phyloP scores from a whole-genome alignment of 2,888 invertebrate species.

The Eristalis pertinax region DNA sequence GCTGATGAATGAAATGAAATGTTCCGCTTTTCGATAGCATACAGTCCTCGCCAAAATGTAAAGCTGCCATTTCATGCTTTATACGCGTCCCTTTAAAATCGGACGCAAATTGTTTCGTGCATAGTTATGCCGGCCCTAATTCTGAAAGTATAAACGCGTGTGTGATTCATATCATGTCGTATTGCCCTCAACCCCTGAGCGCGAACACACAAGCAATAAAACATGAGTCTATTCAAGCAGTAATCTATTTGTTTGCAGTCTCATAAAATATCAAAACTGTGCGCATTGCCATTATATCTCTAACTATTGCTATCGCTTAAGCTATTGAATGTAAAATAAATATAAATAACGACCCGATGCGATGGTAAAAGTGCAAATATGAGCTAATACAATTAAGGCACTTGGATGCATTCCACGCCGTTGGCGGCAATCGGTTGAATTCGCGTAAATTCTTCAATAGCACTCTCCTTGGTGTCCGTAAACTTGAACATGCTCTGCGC shows the following conservation, averaged over 20 bases:
- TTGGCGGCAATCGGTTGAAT: conserved; percentile 11
- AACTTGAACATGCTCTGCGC: conserved; percentile 76
- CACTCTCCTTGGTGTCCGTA: conserved; percentile 75
- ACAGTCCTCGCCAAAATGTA: too few species aligned
- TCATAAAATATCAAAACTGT: conserved; percentile 4
- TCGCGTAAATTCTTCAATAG: conserved; percentile 67
- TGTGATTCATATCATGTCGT: too few species aligned
- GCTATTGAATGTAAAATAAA: conserved; percentile 29
- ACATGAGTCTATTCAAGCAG: background rate
- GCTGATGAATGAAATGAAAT: too few species aligned
- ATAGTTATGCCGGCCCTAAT: too few species aligned
- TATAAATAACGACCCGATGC: conserved; percentile 14
- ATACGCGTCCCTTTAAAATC: too few species aligned
- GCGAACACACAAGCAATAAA: background rate
- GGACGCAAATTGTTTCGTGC: too few species aligned
- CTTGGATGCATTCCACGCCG: background rate
- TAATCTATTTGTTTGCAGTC: conserved; percentile 6
- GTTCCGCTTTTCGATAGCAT: too few species aligned
- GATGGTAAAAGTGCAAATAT: background rate
- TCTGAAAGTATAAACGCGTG: too few species aligned
- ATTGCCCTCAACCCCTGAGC: too few species aligned
- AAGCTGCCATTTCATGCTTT: too few species aligned
- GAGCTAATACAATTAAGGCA: conserved; percentile 13
- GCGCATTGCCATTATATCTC: conserved; percentile 3
- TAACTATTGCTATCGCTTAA: conserved; percentile 24